phyloP scores from a whole-genome alignment of 2,888 invertebrate genomes.

The Rhingia campestris region DNA sequence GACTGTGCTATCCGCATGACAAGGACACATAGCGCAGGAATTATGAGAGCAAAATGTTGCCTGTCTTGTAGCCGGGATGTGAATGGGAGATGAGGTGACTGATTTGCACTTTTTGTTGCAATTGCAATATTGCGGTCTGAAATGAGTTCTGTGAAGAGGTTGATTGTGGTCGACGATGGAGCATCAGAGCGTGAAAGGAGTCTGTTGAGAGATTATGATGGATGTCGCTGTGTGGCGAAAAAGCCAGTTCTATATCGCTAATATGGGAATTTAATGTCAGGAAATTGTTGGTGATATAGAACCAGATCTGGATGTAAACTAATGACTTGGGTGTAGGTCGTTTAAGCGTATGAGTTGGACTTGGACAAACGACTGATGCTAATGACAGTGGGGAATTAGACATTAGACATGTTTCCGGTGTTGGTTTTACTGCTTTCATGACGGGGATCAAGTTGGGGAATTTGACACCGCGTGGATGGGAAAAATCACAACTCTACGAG shows the following conservation, averaged over 20 bases:
- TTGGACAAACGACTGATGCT: too few relatives aligned
- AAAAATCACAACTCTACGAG: too few relatives aligned
- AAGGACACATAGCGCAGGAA: conserved; percentile 56
- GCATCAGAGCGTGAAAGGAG: neutral
- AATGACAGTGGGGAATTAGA: too few relatives aligned
- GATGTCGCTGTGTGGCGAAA: conserved; percentile 15
- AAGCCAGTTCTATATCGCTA: neutral
- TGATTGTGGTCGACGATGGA: conserved; percentile 22
- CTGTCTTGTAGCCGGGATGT: conserved; percentile 3
- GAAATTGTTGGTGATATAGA: neutral
- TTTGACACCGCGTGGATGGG: too few relatives aligned
- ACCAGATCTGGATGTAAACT: neutral
- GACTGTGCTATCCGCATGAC: conserved; percentile 32
- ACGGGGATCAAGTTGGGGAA: too few relatives aligned
- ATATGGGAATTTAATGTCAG: conserved; percentile 9
- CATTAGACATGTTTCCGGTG: too few relatives aligned
- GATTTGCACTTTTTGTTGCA: conserved; percentile 19
- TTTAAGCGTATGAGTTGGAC: neutral
- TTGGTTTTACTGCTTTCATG: too few relatives aligned
- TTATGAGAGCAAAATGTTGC: conserved; percentile 38
- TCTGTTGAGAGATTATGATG: conserved; percentile 49
- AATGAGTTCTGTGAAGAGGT: conserved; percentile 1
- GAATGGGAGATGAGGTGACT: conserved; percentile 37
- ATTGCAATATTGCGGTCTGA: neutral
- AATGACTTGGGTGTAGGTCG: conserved; percentile 6